These are phyloP conservation scores for Calameuta idolon DNA, from an alignment of 2,888 invertebrate genomes.

Conservation along the genomic window DNA sequence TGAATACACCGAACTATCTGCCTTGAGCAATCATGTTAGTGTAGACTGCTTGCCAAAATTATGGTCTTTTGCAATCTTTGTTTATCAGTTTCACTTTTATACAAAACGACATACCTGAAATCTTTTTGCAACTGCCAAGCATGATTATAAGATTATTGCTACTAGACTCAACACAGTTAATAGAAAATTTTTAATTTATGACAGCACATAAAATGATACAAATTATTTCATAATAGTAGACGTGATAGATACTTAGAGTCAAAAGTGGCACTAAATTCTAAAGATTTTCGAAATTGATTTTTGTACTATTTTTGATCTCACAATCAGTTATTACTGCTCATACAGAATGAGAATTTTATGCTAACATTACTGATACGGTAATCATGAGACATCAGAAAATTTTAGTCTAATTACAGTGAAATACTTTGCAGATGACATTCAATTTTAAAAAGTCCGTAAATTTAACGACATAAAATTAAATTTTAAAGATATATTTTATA, in stretches of 20 bases:
- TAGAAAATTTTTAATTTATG: not conserved
- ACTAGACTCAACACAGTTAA: not conserved
- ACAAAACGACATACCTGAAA: not conserved
- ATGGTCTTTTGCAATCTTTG: not conserved
- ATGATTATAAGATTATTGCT: not conserved
- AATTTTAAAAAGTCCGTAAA: too few species aligned
- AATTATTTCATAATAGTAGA: not conserved
- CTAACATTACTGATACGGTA: too few species aligned
- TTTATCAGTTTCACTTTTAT: not conserved
- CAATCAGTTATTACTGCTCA: not conserved
- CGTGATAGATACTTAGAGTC: not conserved
- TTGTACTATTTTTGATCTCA: not conserved
- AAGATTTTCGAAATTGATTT: not conserved
- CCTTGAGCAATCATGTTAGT: not conserved
- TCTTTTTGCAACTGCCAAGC: not conserved
- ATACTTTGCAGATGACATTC: too few species aligned
- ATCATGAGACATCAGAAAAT: too few species aligned
- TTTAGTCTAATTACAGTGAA: too few species aligned
- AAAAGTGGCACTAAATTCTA: not conserved
- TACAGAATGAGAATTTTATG: too few species aligned
- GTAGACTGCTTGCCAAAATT: constrained; percentile 1
- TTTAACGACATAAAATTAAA: too few species aligned
- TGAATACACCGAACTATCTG: not conserved
- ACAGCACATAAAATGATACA: not conserved
- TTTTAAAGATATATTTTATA: too few species aligned